These are phyloP conservation scores for Eulemur albifrons DNA, from an alignment of 2,797 vertebrate species.

Conservation along the genomic window DNA sequence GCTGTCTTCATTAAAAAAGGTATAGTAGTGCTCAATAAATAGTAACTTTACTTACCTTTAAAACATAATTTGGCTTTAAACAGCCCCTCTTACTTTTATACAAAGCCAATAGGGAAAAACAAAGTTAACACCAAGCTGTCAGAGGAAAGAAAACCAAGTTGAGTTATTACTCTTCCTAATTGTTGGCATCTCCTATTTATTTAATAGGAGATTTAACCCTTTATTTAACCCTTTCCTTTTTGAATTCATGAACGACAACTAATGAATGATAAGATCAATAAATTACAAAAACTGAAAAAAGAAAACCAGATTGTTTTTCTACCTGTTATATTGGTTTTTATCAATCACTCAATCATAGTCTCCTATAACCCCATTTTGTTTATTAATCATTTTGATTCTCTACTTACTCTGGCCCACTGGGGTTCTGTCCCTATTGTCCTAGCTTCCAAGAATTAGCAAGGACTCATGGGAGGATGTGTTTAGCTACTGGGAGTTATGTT, in stretches of 20 bases:
- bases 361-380: neutral
- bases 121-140: neutral
- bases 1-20: neutral
- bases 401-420: neutral
- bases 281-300: neutral
- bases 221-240: neutral
- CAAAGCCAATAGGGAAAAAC: neutral
- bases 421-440: neutral
- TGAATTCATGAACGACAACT: slow-evolving; percentile 8
- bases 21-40: neutral
- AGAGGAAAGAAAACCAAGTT: neutral
- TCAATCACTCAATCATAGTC: neutral
- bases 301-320: neutral
- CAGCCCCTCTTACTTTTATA: neutral
- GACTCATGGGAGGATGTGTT: neutral
- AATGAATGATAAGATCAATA: neutral
- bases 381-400: neutral
- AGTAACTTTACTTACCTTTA: neutral
- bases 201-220: neutral
- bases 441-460: neutral
- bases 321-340: neutral
- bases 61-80: slow-evolving; percentile 17
- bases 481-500: neutral
- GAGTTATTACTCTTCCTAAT: neutral
- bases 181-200: neutral